phyloP scores from a whole-genome alignment of 2,797 vertebrate genomes.

The Selene dorsalis region DNA sequence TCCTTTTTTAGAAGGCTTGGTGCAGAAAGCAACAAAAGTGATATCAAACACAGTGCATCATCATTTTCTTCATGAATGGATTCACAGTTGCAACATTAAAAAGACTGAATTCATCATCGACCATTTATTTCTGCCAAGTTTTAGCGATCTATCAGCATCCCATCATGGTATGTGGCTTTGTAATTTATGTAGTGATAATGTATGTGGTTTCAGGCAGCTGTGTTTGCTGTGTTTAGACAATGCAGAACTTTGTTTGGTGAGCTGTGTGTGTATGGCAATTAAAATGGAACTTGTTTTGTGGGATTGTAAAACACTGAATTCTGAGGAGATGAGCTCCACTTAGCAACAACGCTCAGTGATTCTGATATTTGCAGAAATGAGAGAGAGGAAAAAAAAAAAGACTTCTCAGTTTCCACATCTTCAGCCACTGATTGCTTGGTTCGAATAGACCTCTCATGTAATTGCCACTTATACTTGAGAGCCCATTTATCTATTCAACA shows the following conservation, averaged over 20 bases:
- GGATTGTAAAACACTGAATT: constrained; percentile 6
- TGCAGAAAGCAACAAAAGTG: background rate
- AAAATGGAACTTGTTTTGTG: constrained; percentile 20
- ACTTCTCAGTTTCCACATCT: constrained; percentile 48
- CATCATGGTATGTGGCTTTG: background rate
- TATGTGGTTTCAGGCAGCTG: background rate
- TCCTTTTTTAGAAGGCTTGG: background rate
- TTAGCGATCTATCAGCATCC: background rate
- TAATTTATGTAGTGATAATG: constrained; percentile 13
- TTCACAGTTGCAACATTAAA: constrained; percentile 31
- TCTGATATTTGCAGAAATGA: constrained; percentile 42
- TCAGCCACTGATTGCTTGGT: constrained; percentile 62
- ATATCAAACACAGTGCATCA: constrained; percentile 15
- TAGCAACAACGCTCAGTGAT: constrained; percentile 18
- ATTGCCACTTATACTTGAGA: constrained; percentile 70
- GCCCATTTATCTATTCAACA: constrained; percentile 68
- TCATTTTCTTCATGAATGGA: constrained; percentile 1
- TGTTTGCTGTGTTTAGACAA: background rate
- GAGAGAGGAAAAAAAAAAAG: constrained; percentile 12
- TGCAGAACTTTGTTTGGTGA: background rate
- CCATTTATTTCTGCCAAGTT: constrained; percentile 8
- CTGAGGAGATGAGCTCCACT: constrained; percentile 33
- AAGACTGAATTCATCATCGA: constrained; percentile 27
- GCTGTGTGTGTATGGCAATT: constrained; percentile 23
- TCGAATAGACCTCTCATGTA: constrained; percentile 66